Base-by-base conservation (phyloP, 2,797 vertebrate species). In the Sebastes glaucus region DNA sequence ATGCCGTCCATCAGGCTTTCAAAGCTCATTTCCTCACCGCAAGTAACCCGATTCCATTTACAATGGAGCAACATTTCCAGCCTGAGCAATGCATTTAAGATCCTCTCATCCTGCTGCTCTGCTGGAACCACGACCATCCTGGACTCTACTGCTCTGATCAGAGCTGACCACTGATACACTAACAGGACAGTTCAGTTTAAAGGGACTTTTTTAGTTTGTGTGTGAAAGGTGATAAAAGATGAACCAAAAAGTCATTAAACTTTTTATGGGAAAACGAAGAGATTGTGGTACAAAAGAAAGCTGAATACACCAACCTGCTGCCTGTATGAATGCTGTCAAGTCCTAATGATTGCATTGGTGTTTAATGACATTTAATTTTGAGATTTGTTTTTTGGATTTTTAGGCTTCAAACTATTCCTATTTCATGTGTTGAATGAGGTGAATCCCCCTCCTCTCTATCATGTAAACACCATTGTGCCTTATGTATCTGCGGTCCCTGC, bases 1-100 rank as follows among this genome's bases (percentile, higher is more conserved):
- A 75, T 67, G 33, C 49, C 52, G 66, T 85, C 76, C 66, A 46
- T 74, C 62, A 80, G 81, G 84, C 80, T 85, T 77, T 85, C 52
- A 81, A 67, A 67, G 66, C 70, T 74, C 59, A 59, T 74, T 65
- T 87, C 78, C 66, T 86, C n/a, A 2, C 82, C 69, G 72, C 69
- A 69, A 71, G 75, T 71, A 73, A 76, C 62, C 30, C 7, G 5
- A 27, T 69, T 74, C 55, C 66, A 30, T 79, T 81, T 59, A 53
- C 71, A 67, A 70, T 65, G 78, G 79, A 77, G 64, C 57, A 28
- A 14, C 65, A 66, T 66, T 38, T 80, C 68, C 68, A 65, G 65
- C 32, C 57, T 11, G 9, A 80, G 74, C 69, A 68, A 9, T 25
- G 72, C 25, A 16, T 80, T 84, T 2, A 52, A 52, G 49, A 52